Percentiles rank a stretch among this genome's conserved stretches.
phyloP scores from a whole-genome alignment of 2,113 vertebrate genomes.

The Albula goreensis region DNA sequence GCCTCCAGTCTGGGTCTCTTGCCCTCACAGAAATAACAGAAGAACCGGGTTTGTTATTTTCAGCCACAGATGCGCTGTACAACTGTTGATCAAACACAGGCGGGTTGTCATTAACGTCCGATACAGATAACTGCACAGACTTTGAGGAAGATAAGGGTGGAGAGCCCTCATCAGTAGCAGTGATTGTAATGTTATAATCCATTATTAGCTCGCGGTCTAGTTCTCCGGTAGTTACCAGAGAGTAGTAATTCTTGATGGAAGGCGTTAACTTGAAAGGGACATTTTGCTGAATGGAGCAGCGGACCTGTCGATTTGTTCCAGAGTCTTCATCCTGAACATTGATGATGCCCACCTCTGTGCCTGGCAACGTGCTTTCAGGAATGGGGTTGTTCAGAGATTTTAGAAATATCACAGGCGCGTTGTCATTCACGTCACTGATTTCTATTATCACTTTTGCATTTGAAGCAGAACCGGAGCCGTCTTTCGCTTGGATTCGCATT shows the following conservation, averaged over 20 bases:
- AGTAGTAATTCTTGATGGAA: slow-evolving; percentile 68
- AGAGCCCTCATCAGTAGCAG: slow-evolving; percentile 64
- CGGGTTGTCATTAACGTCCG: slow-evolving; percentile 74
- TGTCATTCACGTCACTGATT: slow-evolving; percentile 69
- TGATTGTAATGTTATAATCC: slow-evolving; percentile 64
- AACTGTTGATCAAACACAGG: slow-evolving; percentile 60
- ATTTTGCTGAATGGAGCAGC: slow-evolving; percentile 59
- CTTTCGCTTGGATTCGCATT: slow-evolving; percentile 63
- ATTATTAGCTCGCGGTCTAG: slow-evolving; percentile 61
- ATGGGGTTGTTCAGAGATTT: slow-evolving; percentile 58
- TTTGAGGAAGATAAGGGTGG: slow-evolving; percentile 62
- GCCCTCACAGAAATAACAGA: slow-evolving; percentile 69
- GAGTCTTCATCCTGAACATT: slow-evolving; percentile 73
- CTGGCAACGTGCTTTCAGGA: slow-evolving; percentile 57
- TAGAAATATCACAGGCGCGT: slow-evolving; percentile 58
- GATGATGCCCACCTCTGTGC: slow-evolving; percentile 71
- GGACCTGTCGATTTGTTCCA: slow-evolving; percentile 61
- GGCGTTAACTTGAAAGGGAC: slow-evolving; percentile 69
- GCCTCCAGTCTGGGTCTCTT: slow-evolving; percentile 63
- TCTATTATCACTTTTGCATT: slow-evolving; percentile 60
- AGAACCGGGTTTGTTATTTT: slow-evolving; percentile 72
- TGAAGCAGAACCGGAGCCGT: slow-evolving; percentile 53
- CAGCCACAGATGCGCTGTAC: slow-evolving; percentile 65
- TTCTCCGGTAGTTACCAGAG: slow-evolving; percentile 51
- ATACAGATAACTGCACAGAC: slow-evolving; percentile 59